A percentile compares a stretch with the other conserved stretches of the same genome.
These are phyloP conservation scores for Gila orcuttii DNA, from an alignment of 2,113 vertebrate species.

Conservation along the genomic window DNA sequence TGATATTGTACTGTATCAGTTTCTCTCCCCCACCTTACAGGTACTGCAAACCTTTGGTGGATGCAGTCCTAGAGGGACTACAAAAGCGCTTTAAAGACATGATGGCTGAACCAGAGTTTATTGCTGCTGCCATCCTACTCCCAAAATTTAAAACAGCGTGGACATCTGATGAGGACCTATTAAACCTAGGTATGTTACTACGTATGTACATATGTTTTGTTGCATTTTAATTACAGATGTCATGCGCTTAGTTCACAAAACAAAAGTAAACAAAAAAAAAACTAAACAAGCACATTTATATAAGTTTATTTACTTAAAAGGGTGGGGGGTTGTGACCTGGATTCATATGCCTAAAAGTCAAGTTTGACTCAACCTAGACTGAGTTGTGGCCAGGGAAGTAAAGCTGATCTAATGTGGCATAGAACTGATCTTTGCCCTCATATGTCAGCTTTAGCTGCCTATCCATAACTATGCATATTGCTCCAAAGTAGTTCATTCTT, in stretches of 20 bases:
- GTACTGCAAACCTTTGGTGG: no score
- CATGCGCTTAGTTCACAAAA: neutral
- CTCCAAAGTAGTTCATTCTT: constrained; percentile 1
- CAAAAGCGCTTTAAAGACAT: no score
- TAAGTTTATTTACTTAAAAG: constrained; percentile 1
- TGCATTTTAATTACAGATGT: neutral
- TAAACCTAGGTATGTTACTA: no score
- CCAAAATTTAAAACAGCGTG: no score
- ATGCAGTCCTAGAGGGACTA: no score
- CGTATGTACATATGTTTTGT: neutral
- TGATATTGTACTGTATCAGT: neutral
- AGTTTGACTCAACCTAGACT: neutral
- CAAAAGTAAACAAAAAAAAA: constrained; percentile 6
- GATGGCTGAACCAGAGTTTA: no score
- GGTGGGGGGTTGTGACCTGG: constrained; percentile 5
- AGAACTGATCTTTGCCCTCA: neutral
- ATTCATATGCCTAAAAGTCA: constrained; percentile 5
- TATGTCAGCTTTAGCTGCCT: constrained; percentile 1
- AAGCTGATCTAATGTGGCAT: neutral
- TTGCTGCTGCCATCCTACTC: no score
- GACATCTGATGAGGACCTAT: no score
- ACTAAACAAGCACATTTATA: neutral
- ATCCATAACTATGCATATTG: neutral
- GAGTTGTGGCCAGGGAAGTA: constrained; percentile 3
- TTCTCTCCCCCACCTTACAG: neutral